Evolutionary conservation across 2,113 vertebrate genomes (phyloP).

Genomic region (Narcine bancroftii): DNA sequence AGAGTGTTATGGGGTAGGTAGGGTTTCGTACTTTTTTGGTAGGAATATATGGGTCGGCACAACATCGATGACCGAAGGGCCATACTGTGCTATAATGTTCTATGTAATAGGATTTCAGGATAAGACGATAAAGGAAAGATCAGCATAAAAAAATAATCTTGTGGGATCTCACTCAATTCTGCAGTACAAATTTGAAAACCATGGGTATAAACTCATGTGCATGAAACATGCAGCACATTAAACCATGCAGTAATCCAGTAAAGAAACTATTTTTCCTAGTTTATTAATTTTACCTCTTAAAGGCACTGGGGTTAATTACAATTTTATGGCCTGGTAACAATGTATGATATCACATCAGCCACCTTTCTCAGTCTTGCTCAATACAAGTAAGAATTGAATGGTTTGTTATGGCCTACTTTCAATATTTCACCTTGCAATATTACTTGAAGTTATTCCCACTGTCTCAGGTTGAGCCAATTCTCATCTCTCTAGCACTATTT

Average conservation of each 20-base stretch:
- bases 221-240: background rate
- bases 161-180: background rate
- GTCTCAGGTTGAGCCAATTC: background rate
- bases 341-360: background rate
- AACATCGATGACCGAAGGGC: too few relatives aligned
- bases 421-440: background rate
- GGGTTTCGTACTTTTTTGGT: too few relatives aligned
- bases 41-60: too few relatives aligned
- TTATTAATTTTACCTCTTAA: background rate
- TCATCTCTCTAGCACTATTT: background rate
- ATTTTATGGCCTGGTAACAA: background rate
- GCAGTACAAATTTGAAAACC: background rate
- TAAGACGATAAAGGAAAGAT: background rate
- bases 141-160: constrained; percentile 1
- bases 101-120: background rate
- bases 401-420: background rate
- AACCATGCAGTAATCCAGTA: background rate
- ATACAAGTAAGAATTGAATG: background rate
- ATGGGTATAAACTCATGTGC: background rate
- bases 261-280: background rate
- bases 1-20: too few relatives aligned
- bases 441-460: background rate
- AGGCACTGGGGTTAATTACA: background rate
- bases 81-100: too few relatives aligned
- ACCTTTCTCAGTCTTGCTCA: background rate